phyloP scores from a whole-genome alignment of 2,113 vertebrate species.

The Jaculus jaculus region DNA sequence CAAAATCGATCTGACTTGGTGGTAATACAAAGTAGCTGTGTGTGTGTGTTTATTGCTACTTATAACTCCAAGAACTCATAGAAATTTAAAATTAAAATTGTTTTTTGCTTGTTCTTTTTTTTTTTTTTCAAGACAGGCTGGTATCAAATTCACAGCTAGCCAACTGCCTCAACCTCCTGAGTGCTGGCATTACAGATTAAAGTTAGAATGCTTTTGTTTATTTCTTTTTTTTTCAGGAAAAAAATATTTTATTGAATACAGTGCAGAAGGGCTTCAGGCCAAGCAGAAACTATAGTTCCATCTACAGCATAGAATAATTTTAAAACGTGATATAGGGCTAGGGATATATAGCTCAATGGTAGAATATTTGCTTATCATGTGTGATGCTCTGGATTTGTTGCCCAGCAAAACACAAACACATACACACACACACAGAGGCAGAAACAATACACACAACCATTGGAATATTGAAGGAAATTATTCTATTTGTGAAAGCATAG shows the following conservation, averaged over 20 bases:
- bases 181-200: neutral
- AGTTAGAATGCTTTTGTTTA: neutral
- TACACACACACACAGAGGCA: neutral
- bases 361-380: neutral
- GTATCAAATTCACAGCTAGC: neutral
- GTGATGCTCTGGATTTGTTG: neutral
- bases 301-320: neutral
- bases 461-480: neutral
- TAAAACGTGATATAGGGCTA: neutral
- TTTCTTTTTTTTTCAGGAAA: no score
- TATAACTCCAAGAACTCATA: neutral
- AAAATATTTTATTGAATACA: no score
- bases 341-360: neutral
- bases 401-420: neutral
- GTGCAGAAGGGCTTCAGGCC: no score
- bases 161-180: neutral
- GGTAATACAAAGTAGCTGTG: neutral
- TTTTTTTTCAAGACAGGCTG: neutral
- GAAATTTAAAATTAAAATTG: neutral
- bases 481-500: neutral
- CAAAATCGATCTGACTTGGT: neutral
- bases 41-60: neutral
- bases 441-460: neutral
- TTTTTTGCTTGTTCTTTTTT: neutral
- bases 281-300: no score